Percentiles rank a stretch among this genome's conserved stretches.
Evolutionary conservation across 2,113 vertebrate species (phyloP).

Genomic region (Brienomyrus brachyistius): DNA sequence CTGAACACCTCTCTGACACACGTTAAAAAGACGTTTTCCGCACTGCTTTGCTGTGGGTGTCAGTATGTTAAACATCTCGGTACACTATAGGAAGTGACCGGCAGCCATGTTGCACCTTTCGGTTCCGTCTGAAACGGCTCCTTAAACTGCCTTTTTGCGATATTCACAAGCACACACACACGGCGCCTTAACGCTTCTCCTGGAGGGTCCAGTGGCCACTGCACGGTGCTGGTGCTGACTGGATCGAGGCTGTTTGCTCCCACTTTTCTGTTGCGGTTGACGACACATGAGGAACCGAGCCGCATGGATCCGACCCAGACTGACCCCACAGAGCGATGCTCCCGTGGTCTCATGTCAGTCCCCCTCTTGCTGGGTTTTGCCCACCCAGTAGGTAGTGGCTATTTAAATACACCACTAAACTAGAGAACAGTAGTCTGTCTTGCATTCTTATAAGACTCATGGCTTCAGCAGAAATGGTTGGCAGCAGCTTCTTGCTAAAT

Average conservation of each 20-base stretch:
- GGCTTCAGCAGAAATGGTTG: slow-evolving; percentile 41
- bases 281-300: slow-evolving; percentile 99
- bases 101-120: neutral
- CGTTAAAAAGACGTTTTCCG: neutral
- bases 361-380: neutral
- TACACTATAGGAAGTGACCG: neutral
- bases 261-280: slow-evolving; percentile 99
- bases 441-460: slow-evolving; percentile 47
- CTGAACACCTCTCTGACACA: neutral
- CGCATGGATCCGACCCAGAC: slow-evolving; percentile 85
- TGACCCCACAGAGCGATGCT: slow-evolving; percentile 31
- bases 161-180: neutral
- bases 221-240: slow-evolving; percentile 89
- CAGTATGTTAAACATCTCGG: neutral
- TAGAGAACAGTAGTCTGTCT: neutral
- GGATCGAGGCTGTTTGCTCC: slow-evolving; percentile 99
- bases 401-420: neutral
- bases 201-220: slow-evolving; percentile 81
- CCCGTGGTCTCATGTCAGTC: neutral
- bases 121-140: neutral
- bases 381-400: neutral
- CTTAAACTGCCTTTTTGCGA: neutral
- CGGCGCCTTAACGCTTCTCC: neutral
- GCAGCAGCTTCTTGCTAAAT: slow-evolving; percentile 56
- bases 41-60: neutral